Percentiles rank a stretch among this genome's conserved stretches.
phyloP scores from a whole-genome alignment of 2,113 vertebrate species.

The Corydoras maculifer region DNA sequence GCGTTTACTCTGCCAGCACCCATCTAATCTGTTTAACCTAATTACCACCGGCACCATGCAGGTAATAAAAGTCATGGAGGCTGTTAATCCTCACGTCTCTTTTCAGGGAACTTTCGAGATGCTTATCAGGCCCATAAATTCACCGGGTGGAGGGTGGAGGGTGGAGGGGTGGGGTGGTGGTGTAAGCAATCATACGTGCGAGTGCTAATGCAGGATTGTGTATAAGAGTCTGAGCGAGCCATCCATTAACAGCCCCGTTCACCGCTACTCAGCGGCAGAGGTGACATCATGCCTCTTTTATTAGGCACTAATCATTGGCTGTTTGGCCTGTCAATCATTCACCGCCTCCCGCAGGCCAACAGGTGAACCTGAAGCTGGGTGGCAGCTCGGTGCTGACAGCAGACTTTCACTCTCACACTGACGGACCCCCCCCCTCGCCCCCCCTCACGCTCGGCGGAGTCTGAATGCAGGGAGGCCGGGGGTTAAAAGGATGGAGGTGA shows the following conservation, averaged over 20 bases:
- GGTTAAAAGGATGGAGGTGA: constrained; percentile 9
- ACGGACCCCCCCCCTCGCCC: too few species aligned
- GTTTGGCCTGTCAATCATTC: constrained; percentile 33
- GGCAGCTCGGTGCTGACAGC: too few species aligned
- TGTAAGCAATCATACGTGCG: constrained; percentile 17
- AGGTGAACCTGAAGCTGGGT: too few species aligned
- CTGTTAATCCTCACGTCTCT: constrained; percentile 68
- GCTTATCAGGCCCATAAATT: constrained; percentile 66
- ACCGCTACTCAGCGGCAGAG: background rate
- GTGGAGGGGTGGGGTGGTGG: constrained; percentile 39
- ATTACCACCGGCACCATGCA: constrained; percentile 68
- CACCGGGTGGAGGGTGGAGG: constrained; percentile 21
- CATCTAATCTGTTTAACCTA: constrained; percentile 70
- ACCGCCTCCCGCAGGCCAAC: too few species aligned
- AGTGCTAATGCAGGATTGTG: constrained; percentile 16
- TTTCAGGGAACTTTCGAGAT: constrained; percentile 44
- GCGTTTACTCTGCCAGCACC: constrained; percentile 63
- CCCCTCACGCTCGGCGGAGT: constrained; percentile 19
- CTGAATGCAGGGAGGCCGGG: constrained; percentile 27
- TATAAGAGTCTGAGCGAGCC: background rate
- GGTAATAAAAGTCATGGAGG: constrained; percentile 68
- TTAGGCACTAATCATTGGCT: too few species aligned
- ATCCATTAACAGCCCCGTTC: constrained; percentile 20
- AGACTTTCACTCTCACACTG: too few species aligned
- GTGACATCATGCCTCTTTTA: constrained; percentile 17